Conservation (phyloP, 2,113 vertebrate genomes). For the Thalassoma bifasciatum region DNA sequence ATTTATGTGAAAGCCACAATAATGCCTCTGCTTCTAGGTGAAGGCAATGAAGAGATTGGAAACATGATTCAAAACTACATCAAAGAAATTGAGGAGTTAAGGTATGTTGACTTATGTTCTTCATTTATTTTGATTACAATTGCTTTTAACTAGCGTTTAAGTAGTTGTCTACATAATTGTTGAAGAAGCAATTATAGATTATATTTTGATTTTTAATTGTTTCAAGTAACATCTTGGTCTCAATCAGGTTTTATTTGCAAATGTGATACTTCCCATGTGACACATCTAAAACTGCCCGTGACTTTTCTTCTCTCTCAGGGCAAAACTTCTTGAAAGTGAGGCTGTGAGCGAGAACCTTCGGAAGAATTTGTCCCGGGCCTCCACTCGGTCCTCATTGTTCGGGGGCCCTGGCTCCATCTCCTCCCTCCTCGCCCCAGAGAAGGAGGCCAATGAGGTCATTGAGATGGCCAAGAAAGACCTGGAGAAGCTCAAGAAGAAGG, state of each 20-base stretch:
- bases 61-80: slow-evolving; percentile 99
- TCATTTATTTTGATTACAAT: too few species aligned
- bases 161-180: too few species aligned
- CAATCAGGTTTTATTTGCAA: too few species aligned
- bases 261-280: too few species aligned
- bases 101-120: slow-evolving; percentile 78
- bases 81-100: slow-evolving; percentile 98
- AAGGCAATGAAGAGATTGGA: slow-evolving; percentile 96
- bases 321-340: slow-evolving; percentile 96
- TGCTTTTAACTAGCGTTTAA: too few species aligned
- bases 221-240: too few species aligned
- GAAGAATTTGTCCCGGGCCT: slow-evolving; percentile 89
- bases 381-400: slow-evolving; percentile 87
- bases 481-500: slow-evolving; percentile 95
- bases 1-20: neutral
- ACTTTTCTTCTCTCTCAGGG: slow-evolving; percentile 76
- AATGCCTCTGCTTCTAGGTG: slow-evolving; percentile 82
- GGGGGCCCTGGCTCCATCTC: slow-evolving; percentile 83
- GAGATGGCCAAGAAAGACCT: slow-evolving; percentile 96
- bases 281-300: neutral
- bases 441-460: slow-evolving; percentile 93
- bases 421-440: slow-evolving; percentile 85
- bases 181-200: too few species aligned
- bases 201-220: too few species aligned
- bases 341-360: slow-evolving; percentile 94